phyloP scores from a whole-genome alignment of 2,888 invertebrate genomes.

The Leucania comma region DNA sequence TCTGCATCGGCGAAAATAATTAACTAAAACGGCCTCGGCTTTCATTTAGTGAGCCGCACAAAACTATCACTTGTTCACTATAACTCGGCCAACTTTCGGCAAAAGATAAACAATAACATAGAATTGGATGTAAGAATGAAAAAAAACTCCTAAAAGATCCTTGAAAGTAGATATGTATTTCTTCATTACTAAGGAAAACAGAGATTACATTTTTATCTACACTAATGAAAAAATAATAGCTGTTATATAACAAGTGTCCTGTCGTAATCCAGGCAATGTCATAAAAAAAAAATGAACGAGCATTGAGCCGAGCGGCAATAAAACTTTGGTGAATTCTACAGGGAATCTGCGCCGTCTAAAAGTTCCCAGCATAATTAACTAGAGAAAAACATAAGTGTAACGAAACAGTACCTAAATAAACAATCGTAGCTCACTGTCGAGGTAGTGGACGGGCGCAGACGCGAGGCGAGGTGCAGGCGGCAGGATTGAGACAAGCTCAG shows the following conservation, averaged over 20 bases:
- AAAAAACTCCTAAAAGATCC: conserved; percentile 2
- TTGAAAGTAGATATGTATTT: neutral
- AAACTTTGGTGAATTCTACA: conserved; percentile 65
- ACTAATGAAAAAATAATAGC: conserved; percentile 41
- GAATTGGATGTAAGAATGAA: conserved; percentile 6
- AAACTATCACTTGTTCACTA: conserved; percentile 28
- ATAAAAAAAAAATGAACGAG: conserved; percentile 57
- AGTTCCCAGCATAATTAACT: conserved; percentile 64
- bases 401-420: conserved; percentile 41
- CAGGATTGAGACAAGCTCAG: conserved; percentile 54
- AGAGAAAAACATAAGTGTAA: conserved; percentile 44
- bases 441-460: conserved; percentile 33
- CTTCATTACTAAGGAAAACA: conserved; percentile 11
- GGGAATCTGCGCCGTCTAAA: conserved; percentile 68
- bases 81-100: neutral
- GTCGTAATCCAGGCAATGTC: conserved; percentile 44
- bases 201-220: conserved; percentile 4
- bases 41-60: conserved; percentile 7
- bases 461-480: conserved; percentile 15
- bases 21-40: conserved; percentile 21
- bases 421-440: conserved; percentile 37
- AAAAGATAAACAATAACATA: conserved; percentile 23
- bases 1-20: conserved; percentile 24
- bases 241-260: conserved; percentile 15
- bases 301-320: conserved; percentile 53